These are phyloP conservation scores for Tetramorium parvispinum DNA, from an alignment of 1,140 invertebrate species.

Conservation along the genomic window DNA sequence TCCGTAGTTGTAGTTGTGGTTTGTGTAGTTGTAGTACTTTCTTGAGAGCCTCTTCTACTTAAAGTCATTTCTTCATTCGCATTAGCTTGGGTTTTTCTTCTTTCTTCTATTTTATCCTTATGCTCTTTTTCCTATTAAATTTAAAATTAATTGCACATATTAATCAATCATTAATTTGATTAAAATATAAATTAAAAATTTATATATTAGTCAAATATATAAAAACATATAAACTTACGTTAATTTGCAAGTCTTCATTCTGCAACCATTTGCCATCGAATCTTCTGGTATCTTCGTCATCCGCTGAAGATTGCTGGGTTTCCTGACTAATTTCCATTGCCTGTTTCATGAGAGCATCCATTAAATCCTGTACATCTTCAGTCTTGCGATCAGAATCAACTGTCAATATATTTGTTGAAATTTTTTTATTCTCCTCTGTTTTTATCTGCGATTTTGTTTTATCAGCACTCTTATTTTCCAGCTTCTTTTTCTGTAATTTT, in stretches of 20 bases:
- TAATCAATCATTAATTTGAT: neutral
- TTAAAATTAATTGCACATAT: conserved; percentile 12
- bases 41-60: conserved; percentile 82
- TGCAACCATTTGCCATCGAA: conserved; percentile 79
- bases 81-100: conserved; percentile 70
- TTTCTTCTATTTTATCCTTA: conserved; percentile 76
- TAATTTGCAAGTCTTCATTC: conserved; percentile 67
- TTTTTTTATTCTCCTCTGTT: conserved; percentile 50
- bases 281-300: conserved; percentile 78
- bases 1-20: conserved; percentile 82
- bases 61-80: conserved; percentile 76
- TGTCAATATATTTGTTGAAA: neutral
- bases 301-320: conserved; percentile 65
- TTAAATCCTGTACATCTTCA: conserved; percentile 84
- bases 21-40: conserved; percentile 82
- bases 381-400: conserved; percentile 63
- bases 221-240: conserved; percentile 43
- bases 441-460: conserved; percentile 26
- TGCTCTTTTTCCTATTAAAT: conserved; percentile 69
- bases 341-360: conserved; percentile 85
- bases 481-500: conserved; percentile 61
- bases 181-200: neutral
- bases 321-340: conserved; percentile 80
- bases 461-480: conserved; percentile 35
- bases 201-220: neutral